A percentile compares a stretch with the other conserved stretches of the same genome.
These are phyloP conservation scores for Drosophila yakuba DNA, from an alignment of 1,140 invertebrate species.

Conservation along the genomic window DNA sequence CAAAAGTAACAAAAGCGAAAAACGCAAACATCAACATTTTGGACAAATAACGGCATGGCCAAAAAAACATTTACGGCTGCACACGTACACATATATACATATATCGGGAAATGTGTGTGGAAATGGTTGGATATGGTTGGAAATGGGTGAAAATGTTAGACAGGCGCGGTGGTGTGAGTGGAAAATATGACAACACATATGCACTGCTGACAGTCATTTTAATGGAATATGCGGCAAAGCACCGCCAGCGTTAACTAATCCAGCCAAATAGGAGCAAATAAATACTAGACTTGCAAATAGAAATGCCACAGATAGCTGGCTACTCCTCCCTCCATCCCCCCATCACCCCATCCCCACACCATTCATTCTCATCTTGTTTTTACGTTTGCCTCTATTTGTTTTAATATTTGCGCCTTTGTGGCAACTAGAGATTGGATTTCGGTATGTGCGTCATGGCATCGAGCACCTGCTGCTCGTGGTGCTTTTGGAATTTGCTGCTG, in stretches of 20 bases:
- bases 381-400: conserved; percentile 54
- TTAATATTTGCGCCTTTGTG: conserved; percentile 52
- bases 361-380: conserved; percentile 3
- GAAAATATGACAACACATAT: conserved; percentile 79
- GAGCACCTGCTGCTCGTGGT: conserved; percentile 62
- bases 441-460: conserved; percentile 69
- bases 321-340: not conserved
- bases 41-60: conserved; percentile 64
- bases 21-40: conserved; percentile 83
- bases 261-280: conserved; percentile 33
- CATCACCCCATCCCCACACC: too few species aligned
- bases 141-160: conserved; percentile 11
- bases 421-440: conserved; percentile 47
- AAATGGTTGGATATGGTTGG: too few species aligned
- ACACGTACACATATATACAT: conserved; percentile 39
- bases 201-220: conserved; percentile 79
- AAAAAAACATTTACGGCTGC: conserved; percentile 76
- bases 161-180: conserved; percentile 21
- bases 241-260: conserved; percentile 45
- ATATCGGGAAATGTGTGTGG: not conserved
- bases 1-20: conserved; percentile 52
- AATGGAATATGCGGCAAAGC: conserved; percentile 73
- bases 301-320: conserved; percentile 29
- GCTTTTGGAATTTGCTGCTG: conserved; percentile 7
- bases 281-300: conserved; percentile 42